Evolutionary conservation across 2,113 vertebrate species (phyloP).

Genomic region (Ictalurus punctatus): DNA sequence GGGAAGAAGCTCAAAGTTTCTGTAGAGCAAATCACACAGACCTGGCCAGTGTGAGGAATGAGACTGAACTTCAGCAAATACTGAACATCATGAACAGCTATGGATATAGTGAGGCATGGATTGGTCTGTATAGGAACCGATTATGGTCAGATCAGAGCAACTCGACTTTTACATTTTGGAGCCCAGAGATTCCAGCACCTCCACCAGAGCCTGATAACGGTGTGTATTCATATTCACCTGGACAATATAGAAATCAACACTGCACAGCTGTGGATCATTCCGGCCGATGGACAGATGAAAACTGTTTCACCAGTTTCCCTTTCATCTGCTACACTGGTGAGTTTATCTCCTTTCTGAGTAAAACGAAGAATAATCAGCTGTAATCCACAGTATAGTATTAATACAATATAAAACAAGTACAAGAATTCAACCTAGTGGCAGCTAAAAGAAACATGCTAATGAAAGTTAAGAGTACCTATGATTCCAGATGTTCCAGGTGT

Average conservation of each 20-base stretch:
- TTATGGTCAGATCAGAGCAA: conserved; percentile 50
- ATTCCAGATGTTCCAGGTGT: background rate
- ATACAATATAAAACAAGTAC: background rate
- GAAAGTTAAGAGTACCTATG: background rate
- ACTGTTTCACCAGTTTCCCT: conserved; percentile 17
- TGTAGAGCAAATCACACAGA: conserved; percentile 45
- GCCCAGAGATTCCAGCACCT: background rate
- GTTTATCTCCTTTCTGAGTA: background rate
- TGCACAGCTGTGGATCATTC: conserved; percentile 11
- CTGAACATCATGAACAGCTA: rapidly evolving
- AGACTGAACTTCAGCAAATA: conserved; percentile 27
- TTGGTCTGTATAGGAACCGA: conserved; percentile 55
- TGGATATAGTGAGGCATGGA: conserved; percentile 21
- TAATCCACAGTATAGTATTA: background rate
- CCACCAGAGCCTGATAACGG: conserved; percentile 28
- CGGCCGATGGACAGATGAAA: conserved; percentile 38
- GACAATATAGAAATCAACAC: background rate
- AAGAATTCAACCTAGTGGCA: too few relatives aligned
- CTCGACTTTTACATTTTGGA: conserved; percentile 47
- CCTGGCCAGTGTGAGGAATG: conserved; percentile 39
- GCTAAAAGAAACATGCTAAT: background rate
- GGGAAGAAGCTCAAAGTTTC: background rate
- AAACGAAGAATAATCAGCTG: background rate
- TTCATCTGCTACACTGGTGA: conserved; percentile 40
- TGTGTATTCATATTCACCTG: background rate